Base-by-base conservation (phyloP, 2,113 vertebrate genomes). In the Polypterus senegalus region DNA sequence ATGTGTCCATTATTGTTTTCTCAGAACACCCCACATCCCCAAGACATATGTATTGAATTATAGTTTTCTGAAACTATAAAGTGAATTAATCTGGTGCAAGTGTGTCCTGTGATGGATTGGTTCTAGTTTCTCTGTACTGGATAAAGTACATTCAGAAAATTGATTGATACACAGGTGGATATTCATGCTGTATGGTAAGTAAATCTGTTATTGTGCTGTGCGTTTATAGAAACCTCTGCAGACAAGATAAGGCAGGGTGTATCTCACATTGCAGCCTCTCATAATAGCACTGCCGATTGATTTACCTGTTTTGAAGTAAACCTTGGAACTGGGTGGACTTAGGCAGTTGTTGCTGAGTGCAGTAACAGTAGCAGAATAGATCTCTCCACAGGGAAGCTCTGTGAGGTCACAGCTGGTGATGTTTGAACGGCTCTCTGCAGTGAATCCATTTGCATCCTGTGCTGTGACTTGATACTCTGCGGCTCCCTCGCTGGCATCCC, bases 341-440 rank as follows among this genome's bases (percentile, higher is more conserved):
- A 59, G 74, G 67, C 86, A 88, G 56, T 61, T 60, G 0, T 71
- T 63, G 49, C 82, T 78, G 1, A 62, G 66, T 0, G 82, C 82
- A 60, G 65, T 66, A 11, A 87, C 80, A 0, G 75, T 82, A 51
- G 86, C 60, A 65, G 60, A 77, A 66, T 89, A 88, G 51, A 70
- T 52, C 56, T 83, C 67, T 27, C 87, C 83, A 56, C 87, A 88
- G 3, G 9, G 44, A 47, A 89, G 77, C 62, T 79, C 81, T 2
- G 75, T 77, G 61, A 89, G 63, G 9, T 67, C 70, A 10, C 79
- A 73, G 47, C 60, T 73, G 51, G 78, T 82, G 4, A 67, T 63
- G 4, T 67, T 74, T 55, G 83, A 81, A 66, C 63, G 77, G 52
- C 82, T 73, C 59, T 71, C 63, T 56, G 80, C 53, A 56, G 7